phyloP scores from a whole-genome alignment of 2,797 vertebrate species.

The Pristis pectinata region DNA sequence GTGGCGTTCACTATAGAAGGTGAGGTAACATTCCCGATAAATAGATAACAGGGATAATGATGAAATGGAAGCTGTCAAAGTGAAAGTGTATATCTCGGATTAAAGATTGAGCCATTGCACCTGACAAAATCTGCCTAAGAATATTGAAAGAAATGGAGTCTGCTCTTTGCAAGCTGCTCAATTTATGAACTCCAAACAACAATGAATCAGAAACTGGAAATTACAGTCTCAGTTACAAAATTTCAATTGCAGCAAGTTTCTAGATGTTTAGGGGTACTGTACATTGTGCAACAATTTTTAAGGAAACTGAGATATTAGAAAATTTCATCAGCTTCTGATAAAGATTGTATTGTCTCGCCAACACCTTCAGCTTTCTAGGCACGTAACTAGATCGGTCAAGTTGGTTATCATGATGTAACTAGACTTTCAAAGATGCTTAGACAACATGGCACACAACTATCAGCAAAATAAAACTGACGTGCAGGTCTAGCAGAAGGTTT shows the following conservation, averaged over 20 bases:
- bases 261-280: neutral
- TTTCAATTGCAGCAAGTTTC: neutral
- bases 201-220: neutral
- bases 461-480: neutral
- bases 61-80: neutral
- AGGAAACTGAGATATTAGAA: neutral
- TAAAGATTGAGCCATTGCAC: neutral
- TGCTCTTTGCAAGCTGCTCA: neutral
- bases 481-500: neutral
- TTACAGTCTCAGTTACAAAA: neutral
- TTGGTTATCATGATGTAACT: neutral
- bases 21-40: neutral
- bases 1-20: neutral
- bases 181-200: neutral
- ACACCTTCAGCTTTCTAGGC: neutral
- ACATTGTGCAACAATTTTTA: neutral
- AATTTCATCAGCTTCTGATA: neutral
- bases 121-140: neutral
- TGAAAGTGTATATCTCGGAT: neutral
- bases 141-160: neutral
- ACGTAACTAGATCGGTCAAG: neutral
- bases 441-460: neutral
- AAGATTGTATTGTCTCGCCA: neutral
- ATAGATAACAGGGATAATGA: neutral
- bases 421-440: neutral